Evolutionary conservation across 2,797 vertebrate genomes (phyloP).

Genomic region (Pipistrellus kuhlii): DNA sequence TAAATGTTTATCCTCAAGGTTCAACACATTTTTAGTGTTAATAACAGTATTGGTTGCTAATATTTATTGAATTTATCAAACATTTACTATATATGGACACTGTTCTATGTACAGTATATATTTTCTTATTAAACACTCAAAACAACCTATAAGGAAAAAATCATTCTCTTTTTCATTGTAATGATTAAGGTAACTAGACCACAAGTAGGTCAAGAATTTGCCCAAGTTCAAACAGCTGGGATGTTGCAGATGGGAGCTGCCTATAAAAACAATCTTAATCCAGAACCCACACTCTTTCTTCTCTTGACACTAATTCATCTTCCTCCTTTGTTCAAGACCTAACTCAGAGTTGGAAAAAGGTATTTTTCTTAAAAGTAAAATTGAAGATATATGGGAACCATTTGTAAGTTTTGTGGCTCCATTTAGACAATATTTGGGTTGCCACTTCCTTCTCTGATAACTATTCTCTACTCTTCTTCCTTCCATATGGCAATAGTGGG

Average conservation of each 20-base stretch:
- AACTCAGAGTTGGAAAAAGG: background rate
- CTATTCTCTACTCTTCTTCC: background rate
- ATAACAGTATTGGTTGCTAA: background rate
- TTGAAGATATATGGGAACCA: background rate
- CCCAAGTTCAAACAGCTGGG: background rate
- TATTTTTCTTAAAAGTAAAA: constrained; percentile 9
- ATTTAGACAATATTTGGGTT: background rate
- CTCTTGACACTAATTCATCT: background rate
- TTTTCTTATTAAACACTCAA: background rate
- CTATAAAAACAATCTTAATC: background rate
- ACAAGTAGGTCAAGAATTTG: background rate
- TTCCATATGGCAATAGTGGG: background rate
- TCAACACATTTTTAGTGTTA: background rate
- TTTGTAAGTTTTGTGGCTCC: background rate
- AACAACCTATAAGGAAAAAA: background rate
- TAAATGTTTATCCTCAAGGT: background rate
- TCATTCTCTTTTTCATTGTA: constrained; percentile 6
- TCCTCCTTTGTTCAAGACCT: background rate
- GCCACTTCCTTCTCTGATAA: background rate
- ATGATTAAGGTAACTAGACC: background rate
- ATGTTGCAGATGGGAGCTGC: background rate
- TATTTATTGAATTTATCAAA: constrained; percentile 10
- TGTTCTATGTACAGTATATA: background rate
- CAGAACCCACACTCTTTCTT: background rate
- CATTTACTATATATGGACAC: background rate